Percentiles rank a stretch among this genome's conserved stretches.
Conservation (phyloP, 2,113 vertebrate genomes). For the Neogale vison region DNA sequence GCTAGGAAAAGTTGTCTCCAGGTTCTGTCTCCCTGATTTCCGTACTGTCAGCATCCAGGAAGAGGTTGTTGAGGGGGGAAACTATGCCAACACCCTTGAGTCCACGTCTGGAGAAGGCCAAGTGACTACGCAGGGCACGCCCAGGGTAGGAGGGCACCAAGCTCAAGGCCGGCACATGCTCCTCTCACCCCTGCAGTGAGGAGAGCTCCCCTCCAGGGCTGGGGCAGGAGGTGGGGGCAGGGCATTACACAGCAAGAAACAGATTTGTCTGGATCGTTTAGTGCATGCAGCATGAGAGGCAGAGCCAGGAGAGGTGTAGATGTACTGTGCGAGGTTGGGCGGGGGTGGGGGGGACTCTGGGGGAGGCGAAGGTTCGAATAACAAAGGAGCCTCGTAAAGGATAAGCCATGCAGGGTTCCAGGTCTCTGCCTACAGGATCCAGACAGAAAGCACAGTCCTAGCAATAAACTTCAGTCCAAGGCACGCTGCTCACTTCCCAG, state of each 20-base stretch:
- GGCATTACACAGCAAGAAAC: slow-evolving; percentile 80
- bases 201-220: slow-evolving; percentile 40
- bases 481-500: slow-evolving; percentile 64
- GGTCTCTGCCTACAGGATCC: slow-evolving; percentile 54
- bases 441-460: slow-evolving; percentile 68
- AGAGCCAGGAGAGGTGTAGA: slow-evolving; percentile 74
- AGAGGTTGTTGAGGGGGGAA: not conserved
- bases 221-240: slow-evolving; percentile 70
- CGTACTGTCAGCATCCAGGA: not conserved
- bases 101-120: not conserved
- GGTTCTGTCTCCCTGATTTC: not conserved
- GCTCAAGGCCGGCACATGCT: not conserved
- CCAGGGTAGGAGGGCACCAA: slow-evolving; percentile 3
- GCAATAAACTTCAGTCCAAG: slow-evolving; percentile 74
- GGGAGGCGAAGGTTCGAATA: slow-evolving; percentile 67
- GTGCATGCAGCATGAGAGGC: slow-evolving; percentile 60
- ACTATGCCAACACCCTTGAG: slow-evolving; percentile 30
- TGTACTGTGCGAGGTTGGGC: slow-evolving; percentile 52
- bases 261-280: slow-evolving; percentile 57
- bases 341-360: not conserved
- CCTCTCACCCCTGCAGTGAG: not conserved
- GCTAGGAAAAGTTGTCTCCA: slow-evolving; percentile 68
- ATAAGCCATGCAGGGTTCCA: slow-evolving; percentile 52
- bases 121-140: not conserved
- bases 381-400: slow-evolving; percentile 68